Percentiles rank a stretch among this genome's conserved stretches.
These are phyloP conservation scores for Morinoia aosen DNA, from an alignment of 2,888 invertebrate genomes.

Conservation along the genomic window DNA sequence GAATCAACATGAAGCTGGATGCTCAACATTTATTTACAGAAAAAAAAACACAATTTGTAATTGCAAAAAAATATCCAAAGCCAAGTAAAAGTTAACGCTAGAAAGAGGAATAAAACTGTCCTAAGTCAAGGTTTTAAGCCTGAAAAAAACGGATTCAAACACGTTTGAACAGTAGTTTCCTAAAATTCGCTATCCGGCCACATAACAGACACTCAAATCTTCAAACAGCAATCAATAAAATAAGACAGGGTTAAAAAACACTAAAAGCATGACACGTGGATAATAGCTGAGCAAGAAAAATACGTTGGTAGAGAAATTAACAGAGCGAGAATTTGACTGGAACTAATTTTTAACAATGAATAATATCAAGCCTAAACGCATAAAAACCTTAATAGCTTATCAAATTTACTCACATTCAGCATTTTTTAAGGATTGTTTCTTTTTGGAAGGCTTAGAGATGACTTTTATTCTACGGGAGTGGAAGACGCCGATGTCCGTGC, in stretches of 20 bases:
- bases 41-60: not conserved
- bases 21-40: not conserved
- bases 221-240: not conserved
- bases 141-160: not conserved
- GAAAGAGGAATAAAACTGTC: not conserved
- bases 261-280: not conserved
- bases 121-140: not conserved
- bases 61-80: not conserved
- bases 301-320: not conserved
- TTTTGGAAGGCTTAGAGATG: constrained; percentile 99
- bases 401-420: constrained; percentile 81
- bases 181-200: not conserved
- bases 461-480: constrained; percentile 99
- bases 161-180: not conserved
- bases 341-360: not conserved
- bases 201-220: not conserved
- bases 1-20: not conserved
- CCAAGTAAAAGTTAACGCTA: not conserved
- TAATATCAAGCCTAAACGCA: not conserved
- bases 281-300: not conserved
- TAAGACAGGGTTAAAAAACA: not conserved
- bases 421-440: constrained; percentile 99
- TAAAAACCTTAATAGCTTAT: not conserved
- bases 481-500: constrained; percentile 98
- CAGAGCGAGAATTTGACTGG: not conserved